phyloP scores from a whole-genome alignment of 1,140 invertebrate species.

The Proctacanthus coquilletti region DNA sequence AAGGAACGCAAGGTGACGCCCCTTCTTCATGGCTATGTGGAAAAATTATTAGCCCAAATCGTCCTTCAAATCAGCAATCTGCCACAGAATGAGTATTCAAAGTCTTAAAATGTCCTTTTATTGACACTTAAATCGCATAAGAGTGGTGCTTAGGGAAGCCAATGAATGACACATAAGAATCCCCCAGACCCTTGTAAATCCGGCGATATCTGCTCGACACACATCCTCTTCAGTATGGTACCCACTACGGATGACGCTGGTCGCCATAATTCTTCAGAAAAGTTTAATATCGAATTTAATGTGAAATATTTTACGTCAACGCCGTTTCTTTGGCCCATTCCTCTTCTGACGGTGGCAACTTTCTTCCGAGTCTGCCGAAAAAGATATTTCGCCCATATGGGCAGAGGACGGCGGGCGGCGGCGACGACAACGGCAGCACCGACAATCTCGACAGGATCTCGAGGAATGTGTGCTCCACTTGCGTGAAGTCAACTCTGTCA shows the following conservation, averaged over 20 bases:
- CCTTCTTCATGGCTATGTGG: no score
- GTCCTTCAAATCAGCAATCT: no score
- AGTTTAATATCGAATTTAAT: conserved; percentile 1
- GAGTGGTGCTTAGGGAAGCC: neutral
- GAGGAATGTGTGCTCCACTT: neutral
- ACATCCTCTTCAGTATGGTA: neutral
- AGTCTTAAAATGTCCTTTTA: no score
- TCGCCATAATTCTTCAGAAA: neutral
- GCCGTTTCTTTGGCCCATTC: neutral
- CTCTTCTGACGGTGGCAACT: neutral
- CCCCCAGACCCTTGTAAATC: neutral
- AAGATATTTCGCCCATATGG: neutral
- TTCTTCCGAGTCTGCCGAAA: neutral
- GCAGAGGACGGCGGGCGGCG: no score
- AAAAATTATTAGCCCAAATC: no score
- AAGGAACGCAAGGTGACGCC: no score
- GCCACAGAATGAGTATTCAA: no score
- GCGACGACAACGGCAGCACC: no score
- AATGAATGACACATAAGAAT: neutral
- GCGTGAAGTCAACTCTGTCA: neutral
- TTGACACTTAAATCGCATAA: neutral
- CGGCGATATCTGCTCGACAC: neutral
- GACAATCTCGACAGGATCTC: no score
- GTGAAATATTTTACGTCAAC: conserved; percentile 1
- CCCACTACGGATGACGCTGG: neutral